These are phyloP conservation scores for Solea solea DNA, from an alignment of 2,113 vertebrate genomes.

Conservation along the genomic window DNA sequence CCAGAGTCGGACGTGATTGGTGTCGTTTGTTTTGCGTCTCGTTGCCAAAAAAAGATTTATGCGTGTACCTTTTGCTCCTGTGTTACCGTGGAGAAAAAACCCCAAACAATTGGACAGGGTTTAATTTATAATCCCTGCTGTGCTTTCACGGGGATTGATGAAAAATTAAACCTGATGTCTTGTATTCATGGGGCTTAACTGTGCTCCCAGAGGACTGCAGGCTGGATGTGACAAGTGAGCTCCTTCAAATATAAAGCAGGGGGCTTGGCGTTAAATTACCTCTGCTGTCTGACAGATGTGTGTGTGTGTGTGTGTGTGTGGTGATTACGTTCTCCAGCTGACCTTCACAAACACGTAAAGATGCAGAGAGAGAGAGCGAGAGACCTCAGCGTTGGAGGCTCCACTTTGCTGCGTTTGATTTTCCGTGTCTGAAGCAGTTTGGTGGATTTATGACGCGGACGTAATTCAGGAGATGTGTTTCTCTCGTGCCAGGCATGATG, in stretches of 20 bases:
- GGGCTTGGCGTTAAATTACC: slow-evolving; percentile 38
- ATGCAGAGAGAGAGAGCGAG: slow-evolving; percentile 9
- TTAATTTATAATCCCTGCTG: slow-evolving; percentile 7
- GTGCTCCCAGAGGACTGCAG: slow-evolving; percentile 3
- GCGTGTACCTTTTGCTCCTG: slow-evolving; percentile 24
- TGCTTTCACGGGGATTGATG: slow-evolving; percentile 4
- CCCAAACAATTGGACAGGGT: slow-evolving; percentile 7
- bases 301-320: slow-evolving; percentile 7
- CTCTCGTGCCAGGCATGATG: slow-evolving; percentile 52
- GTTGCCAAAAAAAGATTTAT: slow-evolving; percentile 14
- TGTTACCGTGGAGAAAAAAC: not conserved
- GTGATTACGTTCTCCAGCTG: slow-evolving; percentile 37
- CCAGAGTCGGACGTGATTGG: not conserved
- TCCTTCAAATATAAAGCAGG: slow-evolving; percentile 27
- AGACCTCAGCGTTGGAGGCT: not conserved
- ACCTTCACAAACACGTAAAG: slow-evolving; percentile 24
- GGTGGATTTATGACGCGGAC: not conserved
- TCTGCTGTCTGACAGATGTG: slow-evolving; percentile 28
- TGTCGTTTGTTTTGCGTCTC: slow-evolving; percentile 25
- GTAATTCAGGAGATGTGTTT: slow-evolving; percentile 7
- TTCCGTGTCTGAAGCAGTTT: not conserved
- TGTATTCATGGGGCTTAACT: not conserved
- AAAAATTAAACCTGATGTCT: slow-evolving; percentile 17
- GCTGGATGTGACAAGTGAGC: slow-evolving; percentile 6
- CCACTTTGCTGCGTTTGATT: not conserved